These are phyloP conservation scores for Euzophera pinguis DNA, from an alignment of 2,888 invertebrate species.

Conservation along the genomic window DNA sequence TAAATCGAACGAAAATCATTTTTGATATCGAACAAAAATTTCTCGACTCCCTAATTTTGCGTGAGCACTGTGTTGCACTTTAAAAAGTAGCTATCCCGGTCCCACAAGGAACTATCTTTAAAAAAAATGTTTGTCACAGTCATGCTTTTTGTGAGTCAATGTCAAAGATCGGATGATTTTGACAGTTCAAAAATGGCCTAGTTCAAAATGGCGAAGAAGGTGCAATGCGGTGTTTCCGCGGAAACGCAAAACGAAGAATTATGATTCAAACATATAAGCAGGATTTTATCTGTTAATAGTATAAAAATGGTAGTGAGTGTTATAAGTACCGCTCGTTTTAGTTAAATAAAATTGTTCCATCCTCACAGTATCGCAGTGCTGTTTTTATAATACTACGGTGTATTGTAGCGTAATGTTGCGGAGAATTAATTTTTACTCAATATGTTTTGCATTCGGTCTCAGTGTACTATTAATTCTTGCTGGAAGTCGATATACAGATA, in stretches of 20 bases:
- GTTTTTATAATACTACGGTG: conserved; percentile 38
- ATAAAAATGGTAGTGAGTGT: conserved; percentile 60
- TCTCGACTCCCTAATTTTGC: too few relatives aligned
- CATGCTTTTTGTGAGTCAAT: not conserved
- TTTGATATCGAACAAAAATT: too few relatives aligned
- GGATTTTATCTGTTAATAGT: conserved; percentile 9
- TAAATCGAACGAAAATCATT: too few relatives aligned
- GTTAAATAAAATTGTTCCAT: conserved; percentile 36
- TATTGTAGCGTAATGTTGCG: conserved; percentile 72
- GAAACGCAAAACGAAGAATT: conserved; percentile 64
- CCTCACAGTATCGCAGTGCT: conserved; percentile 34
- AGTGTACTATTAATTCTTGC: conserved; percentile 75
- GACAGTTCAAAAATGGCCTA: not conserved
- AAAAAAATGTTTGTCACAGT: too few relatives aligned
- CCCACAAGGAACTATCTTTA: too few relatives aligned
- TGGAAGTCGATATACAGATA: conserved; percentile 78
- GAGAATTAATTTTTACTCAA: conserved; percentile 73
- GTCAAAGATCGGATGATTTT: not conserved
- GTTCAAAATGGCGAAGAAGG: conserved; percentile 60
- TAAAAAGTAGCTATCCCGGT: too few relatives aligned
- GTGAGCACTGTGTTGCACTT: too few relatives aligned
- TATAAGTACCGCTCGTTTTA: conserved; percentile 52
- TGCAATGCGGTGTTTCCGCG: conserved; percentile 78
- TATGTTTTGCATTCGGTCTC: conserved; percentile 75
- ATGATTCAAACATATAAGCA: conserved; percentile 59